phyloP scores from a whole-genome alignment of 2,888 invertebrate genomes.

The Tribolium freemani region DNA sequence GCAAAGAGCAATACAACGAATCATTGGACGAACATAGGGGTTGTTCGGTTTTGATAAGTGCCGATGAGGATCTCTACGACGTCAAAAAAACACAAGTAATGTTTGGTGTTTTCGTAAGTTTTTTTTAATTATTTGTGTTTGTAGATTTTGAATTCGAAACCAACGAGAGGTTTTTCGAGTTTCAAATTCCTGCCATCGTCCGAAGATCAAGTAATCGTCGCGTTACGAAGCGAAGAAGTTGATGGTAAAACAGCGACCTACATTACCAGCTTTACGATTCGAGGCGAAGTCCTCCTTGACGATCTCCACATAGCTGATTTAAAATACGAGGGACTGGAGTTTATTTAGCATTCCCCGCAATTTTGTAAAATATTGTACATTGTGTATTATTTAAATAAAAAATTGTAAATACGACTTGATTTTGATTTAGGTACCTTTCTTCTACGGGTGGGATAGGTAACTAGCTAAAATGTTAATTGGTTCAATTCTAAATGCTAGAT shows the following conservation, averaged over 20 bases:
- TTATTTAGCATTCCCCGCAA: conserved; percentile 74
- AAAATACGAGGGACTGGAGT: conserved; percentile 97
- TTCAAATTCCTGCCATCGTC: conserved; percentile 97
- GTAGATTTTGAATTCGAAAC: conserved; percentile 74
- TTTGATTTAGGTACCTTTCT: too few species aligned
- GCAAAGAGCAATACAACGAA: conserved; percentile 89
- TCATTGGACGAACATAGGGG: conserved; percentile 90
- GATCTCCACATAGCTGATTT: conserved; percentile 85
- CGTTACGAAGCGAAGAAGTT: conserved; percentile 94
- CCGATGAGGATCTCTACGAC: conserved; percentile 82
- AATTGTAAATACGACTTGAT: not conserved
- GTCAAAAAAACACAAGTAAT: conserved; percentile 75
- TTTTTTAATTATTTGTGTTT: conserved; percentile 42
- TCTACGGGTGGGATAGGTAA: too few species aligned
- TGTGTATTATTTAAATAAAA: conserved; percentile 33
- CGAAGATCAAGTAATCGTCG: conserved; percentile 88
- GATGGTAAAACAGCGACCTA: conserved; percentile 90
- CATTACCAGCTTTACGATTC: conserved; percentile 84
- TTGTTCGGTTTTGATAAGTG: conserved; percentile 87
- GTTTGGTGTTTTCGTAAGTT: not conserved
- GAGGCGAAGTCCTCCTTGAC: conserved; percentile 82
- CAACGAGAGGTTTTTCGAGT: conserved; percentile 93
- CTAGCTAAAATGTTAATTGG: too few species aligned
- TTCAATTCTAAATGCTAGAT: too few species aligned
- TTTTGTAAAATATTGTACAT: conserved; percentile 39